Evolutionary conservation across 2,797 vertebrate species (phyloP).

Genomic region (Miichthys miiuy): DNA sequence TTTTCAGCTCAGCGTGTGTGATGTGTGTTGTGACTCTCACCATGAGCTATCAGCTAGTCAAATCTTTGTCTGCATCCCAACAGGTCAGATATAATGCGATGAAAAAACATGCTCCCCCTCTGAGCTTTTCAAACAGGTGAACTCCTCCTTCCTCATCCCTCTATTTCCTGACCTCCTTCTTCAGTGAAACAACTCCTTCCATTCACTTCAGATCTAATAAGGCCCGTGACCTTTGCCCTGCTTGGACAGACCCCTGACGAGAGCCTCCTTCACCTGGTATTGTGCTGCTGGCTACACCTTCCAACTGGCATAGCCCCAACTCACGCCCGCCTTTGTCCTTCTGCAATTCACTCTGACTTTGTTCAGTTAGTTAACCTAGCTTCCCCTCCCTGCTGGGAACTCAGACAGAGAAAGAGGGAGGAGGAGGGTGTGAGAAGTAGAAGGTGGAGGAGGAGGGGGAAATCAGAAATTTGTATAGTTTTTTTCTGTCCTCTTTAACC

Average conservation of each 20-base stretch:
- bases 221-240: conserved; percentile 89
- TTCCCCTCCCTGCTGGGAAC: conserved; percentile 91
- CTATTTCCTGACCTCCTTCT: conserved; percentile 67
- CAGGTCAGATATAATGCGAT: conserved; percentile 51
- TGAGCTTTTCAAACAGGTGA: conserved; percentile 72
- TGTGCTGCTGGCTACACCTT: conserved; percentile 89
- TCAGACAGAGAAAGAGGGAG: conserved; percentile 61
- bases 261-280: conserved; percentile 92
- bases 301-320: conserved; percentile 86
- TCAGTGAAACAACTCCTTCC: conserved; percentile 76
- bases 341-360: conserved; percentile 91
- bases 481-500: conserved; percentile 22
- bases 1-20: conserved; percentile 30
- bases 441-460: conserved; percentile 40
- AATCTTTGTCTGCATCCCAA: conserved; percentile 70
- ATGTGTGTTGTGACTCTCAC: conserved; percentile 54
- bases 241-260: conserved; percentile 78
- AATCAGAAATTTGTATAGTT: conserved; percentile 42
- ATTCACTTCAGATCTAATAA: conserved; percentile 89
- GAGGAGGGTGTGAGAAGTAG: conserved; percentile 47
- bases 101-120: conserved; percentile 30
- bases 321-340: conserved; percentile 87
- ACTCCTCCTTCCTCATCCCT: conserved; percentile 58
- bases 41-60: conserved; percentile 70
- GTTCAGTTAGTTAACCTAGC: conserved; percentile 95